These are phyloP conservation scores for Formica aserva DNA, from an alignment of 2,888 invertebrate species.

Conservation along the genomic window DNA sequence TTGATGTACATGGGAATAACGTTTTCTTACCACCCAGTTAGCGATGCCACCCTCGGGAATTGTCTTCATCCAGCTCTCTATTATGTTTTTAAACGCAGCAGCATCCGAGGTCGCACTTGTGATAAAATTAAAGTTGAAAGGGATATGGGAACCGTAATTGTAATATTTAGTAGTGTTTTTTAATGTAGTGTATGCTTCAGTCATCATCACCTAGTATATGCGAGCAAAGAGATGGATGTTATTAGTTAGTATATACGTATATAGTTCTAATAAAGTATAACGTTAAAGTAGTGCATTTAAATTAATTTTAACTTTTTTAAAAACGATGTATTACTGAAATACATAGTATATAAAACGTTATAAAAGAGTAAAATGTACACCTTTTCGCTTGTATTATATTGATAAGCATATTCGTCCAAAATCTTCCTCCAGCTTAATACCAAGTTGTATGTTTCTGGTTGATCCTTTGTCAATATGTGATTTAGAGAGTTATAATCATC, in stretches of 20 bases:
- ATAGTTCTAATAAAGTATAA: not conserved
- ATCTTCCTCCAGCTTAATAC: slow-evolving; percentile 88
- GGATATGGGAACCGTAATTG: slow-evolving; percentile 90
- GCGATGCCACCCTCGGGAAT: slow-evolving; percentile 86
- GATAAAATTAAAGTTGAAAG: slow-evolving; percentile 93
- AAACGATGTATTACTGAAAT: not conserved
- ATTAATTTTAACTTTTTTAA: not conserved
- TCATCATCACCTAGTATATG: slow-evolving; percentile 89
- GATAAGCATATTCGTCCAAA: slow-evolving; percentile 86
- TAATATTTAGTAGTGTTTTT: slow-evolving; percentile 90
- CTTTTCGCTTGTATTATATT: slow-evolving; percentile 82
- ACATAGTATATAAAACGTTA: slow-evolving; percentile 74
- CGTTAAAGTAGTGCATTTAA: not conserved
- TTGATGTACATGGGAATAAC: not conserved
- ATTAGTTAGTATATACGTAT: not conserved
- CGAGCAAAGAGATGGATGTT: slow-evolving; percentile 7
- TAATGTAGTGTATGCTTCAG: slow-evolving; percentile 90
- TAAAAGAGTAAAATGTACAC: slow-evolving; percentile 62
- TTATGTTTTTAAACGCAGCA: slow-evolving; percentile 87
- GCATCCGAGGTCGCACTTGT: slow-evolving; percentile 88
- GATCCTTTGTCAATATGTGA: slow-evolving; percentile 89
- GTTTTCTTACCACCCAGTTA: slow-evolving; percentile 92
- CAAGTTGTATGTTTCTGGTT: slow-evolving; percentile 87
- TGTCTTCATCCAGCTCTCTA: slow-evolving; percentile 88
- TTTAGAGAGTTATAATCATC: slow-evolving; percentile 87